These are phyloP conservation scores for Plestiodon gilberti DNA, from an alignment of 2,113 vertebrate species.

Conservation along the genomic window DNA sequence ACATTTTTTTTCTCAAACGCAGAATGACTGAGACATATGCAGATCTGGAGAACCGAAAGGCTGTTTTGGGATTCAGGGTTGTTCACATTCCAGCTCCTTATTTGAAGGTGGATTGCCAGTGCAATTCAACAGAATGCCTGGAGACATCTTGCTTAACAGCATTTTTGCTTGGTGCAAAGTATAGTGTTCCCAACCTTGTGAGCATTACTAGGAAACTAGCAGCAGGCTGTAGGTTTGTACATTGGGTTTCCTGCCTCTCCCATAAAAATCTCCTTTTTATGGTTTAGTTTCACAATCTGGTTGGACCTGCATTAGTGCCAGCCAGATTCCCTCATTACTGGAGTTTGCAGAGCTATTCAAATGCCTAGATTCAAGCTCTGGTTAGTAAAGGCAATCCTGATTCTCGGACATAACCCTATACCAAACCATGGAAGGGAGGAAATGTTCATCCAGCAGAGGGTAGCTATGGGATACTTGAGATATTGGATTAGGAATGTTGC, in stretches of 20 bases:
- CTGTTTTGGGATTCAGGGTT: neutral
- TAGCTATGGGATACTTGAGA: no score
- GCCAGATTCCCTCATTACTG: neutral
- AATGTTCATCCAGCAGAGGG: no score
- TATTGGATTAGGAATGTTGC: no score
- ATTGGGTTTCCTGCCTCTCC: neutral
- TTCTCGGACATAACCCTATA: no score
- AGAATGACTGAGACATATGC: neutral
- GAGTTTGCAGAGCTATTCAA: neutral
- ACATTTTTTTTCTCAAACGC: neutral
- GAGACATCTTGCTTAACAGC: neutral
- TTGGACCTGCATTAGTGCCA: neutral
- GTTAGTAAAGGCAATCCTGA: no score
- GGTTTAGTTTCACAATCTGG: neutral
- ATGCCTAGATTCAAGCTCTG: neutral
- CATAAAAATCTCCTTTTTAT: neutral
- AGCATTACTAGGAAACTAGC: neutral
- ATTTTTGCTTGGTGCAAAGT: neutral
- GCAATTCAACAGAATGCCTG: neutral
- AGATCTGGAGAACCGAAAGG: neutral
- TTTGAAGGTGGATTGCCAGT: neutral
- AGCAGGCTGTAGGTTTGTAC: neutral
- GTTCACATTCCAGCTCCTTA: neutral
- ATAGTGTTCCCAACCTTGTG: neutral
- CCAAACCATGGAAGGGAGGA: no score